Conservation (phyloP, 2,113 vertebrate genomes). For the Romanogobio albipinnatus region DNA sequence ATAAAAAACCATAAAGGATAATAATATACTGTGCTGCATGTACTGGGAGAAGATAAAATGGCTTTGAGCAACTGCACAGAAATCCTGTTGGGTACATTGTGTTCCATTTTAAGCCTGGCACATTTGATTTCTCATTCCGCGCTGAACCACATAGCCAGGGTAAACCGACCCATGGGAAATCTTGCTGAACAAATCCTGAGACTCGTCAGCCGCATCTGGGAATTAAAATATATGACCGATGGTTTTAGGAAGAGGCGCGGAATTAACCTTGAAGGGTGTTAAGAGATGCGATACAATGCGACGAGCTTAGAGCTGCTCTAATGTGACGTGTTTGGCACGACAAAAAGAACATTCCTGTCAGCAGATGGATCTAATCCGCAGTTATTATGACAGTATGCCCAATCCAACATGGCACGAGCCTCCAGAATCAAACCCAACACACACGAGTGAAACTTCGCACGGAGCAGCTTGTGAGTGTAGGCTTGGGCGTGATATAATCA, state of each 20-base stretch:
- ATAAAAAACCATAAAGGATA: background rate
- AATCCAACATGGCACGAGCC: conserved; percentile 44
- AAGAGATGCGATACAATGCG: background rate
- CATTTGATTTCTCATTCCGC: conserved; percentile 41
- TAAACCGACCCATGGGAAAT: conserved; percentile 39
- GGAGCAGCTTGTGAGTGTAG: conserved; percentile 15
- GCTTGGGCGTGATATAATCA: conserved; percentile 32
- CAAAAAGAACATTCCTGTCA: conserved; percentile 29
- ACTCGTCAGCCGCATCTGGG: conserved; percentile 11
- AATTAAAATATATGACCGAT: conserved; percentile 8
- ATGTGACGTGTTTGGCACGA: conserved; percentile 27
- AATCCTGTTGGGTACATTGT: conserved; percentile 39
- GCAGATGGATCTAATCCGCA: conserved; percentile 54
- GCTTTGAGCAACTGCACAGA: conserved; percentile 25
- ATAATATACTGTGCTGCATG: conserved; percentile 9
- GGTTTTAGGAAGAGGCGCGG: background rate
- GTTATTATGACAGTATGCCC: conserved; percentile 36
- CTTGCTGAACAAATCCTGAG: background rate
- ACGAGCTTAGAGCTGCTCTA: background rate
- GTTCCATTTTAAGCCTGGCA: conserved; percentile 40
- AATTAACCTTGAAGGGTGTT: conserved; percentile 42
- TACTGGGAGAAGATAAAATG: conserved; percentile 23
- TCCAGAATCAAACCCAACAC: conserved; percentile 25
- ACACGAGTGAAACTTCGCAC: background rate
- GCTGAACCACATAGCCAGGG: conserved; percentile 16